Conservation (phyloP, 2,113 vertebrate genomes). For the Gasterosteus nipponicus region DNA sequence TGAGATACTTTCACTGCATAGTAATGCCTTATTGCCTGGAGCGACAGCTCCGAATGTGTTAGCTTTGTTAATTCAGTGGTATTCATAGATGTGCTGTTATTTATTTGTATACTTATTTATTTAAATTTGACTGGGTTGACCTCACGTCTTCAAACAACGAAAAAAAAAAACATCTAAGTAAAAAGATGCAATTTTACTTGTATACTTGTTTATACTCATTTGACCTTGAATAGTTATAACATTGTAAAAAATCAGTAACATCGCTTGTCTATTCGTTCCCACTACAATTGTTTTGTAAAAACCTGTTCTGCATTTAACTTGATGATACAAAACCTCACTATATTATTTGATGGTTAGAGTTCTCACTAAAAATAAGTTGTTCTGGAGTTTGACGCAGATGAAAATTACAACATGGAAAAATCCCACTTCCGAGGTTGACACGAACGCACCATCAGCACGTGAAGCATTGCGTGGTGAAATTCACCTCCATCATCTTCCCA, state of each 20-base stretch:
- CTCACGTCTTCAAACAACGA: background rate
- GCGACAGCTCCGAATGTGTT: background rate
- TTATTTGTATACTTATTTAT: background rate
- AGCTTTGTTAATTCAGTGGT: background rate
- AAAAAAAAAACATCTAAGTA: background rate
- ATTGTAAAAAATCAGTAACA: background rate
- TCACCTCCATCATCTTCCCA: background rate
- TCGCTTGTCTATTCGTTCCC: background rate
- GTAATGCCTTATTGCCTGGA: background rate
- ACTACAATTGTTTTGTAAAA: background rate
- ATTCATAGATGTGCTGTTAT: background rate
- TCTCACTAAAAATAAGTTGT: too few relatives aligned
- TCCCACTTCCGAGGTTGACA: background rate
- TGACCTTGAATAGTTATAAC: background rate
- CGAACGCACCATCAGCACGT: background rate
- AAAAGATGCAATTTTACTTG: background rate
- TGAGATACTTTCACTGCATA: background rate
- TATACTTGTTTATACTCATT: background rate
- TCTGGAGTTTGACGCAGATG: too few relatives aligned
- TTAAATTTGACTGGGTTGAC: background rate
- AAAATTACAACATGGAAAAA: background rate
- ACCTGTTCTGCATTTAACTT: background rate
- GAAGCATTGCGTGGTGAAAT: background rate
- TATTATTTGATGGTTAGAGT: background rate
- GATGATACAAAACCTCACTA: background rate